phyloP scores from a whole-genome alignment of 2,113 vertebrate species.

The Toxotes jaculatrix region DNA sequence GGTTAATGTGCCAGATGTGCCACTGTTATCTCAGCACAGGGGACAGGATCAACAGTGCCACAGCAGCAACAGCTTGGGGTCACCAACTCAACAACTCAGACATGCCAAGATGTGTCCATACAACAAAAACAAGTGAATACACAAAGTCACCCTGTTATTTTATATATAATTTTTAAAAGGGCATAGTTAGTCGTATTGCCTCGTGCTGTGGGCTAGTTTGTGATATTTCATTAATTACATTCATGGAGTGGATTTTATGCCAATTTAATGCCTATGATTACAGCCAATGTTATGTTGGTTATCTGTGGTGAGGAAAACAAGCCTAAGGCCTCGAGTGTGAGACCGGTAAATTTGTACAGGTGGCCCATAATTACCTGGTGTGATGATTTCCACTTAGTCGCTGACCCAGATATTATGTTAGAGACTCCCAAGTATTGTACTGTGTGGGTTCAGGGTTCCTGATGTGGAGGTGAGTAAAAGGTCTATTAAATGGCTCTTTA shows the following conservation, averaged over 20 bases:
- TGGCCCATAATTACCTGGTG: background rate
- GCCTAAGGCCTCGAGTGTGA: background rate
- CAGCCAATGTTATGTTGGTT: constrained; percentile 7
- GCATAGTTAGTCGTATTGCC: background rate
- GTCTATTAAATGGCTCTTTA: background rate
- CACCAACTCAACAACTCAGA: background rate
- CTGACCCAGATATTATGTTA: background rate
- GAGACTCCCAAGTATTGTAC: background rate
- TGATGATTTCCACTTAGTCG: background rate
- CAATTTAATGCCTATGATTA: background rate
- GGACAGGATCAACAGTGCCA: background rate
- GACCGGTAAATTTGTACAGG: background rate
- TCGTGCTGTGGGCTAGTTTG: background rate
- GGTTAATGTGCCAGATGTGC: background rate
- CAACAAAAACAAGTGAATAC: background rate
- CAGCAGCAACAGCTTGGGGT: background rate
- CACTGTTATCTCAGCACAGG: background rate
- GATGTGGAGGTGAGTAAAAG: background rate
- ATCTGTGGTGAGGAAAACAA: background rate
- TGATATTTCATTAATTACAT: background rate
- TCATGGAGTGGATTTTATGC: background rate
- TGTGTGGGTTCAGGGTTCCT: background rate
- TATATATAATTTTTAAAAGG: background rate
- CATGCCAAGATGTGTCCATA: background rate
- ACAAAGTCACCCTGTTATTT: background rate